Evolutionary conservation across 2,888 invertebrate species (phyloP), one percentile per base, ranked within the genome.

Genomic region (Chrysolina haemoptera): DNA sequence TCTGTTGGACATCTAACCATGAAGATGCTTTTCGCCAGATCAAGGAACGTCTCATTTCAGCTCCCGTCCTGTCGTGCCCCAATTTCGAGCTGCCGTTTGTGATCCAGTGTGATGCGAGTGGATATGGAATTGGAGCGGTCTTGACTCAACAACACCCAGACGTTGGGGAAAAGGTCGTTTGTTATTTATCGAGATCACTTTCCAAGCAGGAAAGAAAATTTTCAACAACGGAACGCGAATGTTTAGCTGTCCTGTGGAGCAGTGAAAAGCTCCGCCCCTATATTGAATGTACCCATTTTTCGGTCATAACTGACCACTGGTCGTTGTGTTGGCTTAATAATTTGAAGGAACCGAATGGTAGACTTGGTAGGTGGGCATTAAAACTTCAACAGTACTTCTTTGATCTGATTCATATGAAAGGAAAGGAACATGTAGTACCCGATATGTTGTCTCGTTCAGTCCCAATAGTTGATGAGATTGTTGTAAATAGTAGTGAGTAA

Each of bases 351-450:
- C 78, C 77, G 10, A 12, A 20, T 9, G 80, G 79, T 20, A 64
- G 79, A 10, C 53, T 78, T 11, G 79, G 70, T 53, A 62, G 76
- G 65, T 80, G 79, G 81, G 67, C 65, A 12, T 27, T 79, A n/a
- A 55, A 74, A 20, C 65, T 80, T 14, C 77, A 79, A 70, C 72
- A 59, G 1, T 80, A 73, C 46, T 46, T 55, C 72, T 80, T 69
- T 55, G 64, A 72, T 20, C 43, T 76, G 14, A 55, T 78, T 18
- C 78, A 79, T 59, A 69, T 77, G 10, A 77, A 76, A 68, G 78
- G 74, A 12, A 71, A 74, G 53, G 71, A 77, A 20, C 63, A 79
- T 62, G 67, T 72, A 12, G 77, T 78, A 3, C 76, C 78, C 3
- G 75, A 78, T 74, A 55, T 35, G 35, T 35, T 35, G 8, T 35